Percentiles rank a stretch among this genome's conserved stretches.
Conservation (phyloP, 2,797 vertebrate genomes). For the Melanotaenia pygmaea region DNA sequence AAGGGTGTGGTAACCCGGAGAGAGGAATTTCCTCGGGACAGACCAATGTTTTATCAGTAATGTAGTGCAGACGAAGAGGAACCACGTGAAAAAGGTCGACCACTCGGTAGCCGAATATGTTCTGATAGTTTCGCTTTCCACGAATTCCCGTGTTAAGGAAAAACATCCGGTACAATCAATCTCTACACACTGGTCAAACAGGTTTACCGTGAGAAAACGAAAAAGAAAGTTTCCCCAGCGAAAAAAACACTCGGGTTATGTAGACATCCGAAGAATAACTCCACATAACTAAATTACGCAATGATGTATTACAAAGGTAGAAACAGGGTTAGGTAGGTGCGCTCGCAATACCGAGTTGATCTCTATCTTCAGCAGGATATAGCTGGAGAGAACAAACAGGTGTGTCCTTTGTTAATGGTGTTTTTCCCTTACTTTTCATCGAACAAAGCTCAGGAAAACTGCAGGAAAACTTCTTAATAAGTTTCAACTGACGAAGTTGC, state of each 20-base stretch:
- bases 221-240: constrained; percentile 27
- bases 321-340: not conserved
- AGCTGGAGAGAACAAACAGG: constrained; percentile 28
- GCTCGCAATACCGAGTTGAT: constrained; percentile 8
- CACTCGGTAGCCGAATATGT: not conserved
- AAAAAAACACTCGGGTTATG: not conserved
- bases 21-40: constrained; percentile 66
- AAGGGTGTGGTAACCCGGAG: constrained; percentile 75
- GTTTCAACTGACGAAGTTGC: constrained; percentile 57
- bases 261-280: constrained; percentile 1
- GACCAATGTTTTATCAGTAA: constrained; percentile 24
- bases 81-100: not conserved
- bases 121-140: not conserved
- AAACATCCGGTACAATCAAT: not conserved
- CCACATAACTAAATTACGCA: constrained; percentile 35
- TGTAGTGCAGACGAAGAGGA: constrained; percentile 1
- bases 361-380: not conserved
- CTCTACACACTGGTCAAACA: constrained; percentile 26
- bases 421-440: not conserved
- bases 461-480: constrained; percentile 51
- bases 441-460: not conserved
- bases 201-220: constrained; percentile 35
- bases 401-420: constrained; percentile 4
- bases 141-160: not conserved
- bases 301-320: not conserved